These are phyloP conservation scores for Anastatus disparis DNA, from an alignment of 1,140 invertebrate species.

Conservation along the genomic window DNA sequence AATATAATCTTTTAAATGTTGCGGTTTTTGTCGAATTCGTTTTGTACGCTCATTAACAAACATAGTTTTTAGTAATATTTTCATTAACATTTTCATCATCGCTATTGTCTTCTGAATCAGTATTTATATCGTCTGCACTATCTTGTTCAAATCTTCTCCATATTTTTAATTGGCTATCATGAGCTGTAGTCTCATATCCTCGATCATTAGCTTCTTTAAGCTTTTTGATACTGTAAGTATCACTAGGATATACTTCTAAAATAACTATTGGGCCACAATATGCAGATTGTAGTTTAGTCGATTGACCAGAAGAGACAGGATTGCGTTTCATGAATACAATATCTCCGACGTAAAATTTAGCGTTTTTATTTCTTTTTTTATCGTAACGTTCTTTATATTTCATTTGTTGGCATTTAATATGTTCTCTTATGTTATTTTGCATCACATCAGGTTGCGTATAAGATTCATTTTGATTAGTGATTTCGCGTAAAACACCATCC, in stretches of 20 bases:
- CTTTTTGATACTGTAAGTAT: too few relatives aligned
- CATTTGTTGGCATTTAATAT: neutral
- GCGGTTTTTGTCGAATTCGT: too few relatives aligned
- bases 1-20: too few relatives aligned
- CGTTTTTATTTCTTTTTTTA: neutral
- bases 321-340: conserved; percentile 16
- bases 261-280: conserved; percentile 4
- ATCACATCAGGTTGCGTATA: too few relatives aligned
- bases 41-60: too few relatives aligned
- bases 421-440: neutral
- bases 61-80: too few relatives aligned
- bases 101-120: too few relatives aligned
- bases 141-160: too few relatives aligned
- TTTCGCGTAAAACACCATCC: neutral
- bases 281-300: conserved; percentile 15
- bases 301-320: conserved; percentile 13
- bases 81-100: too few relatives aligned
- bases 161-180: conserved; percentile 29
- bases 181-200: too few relatives aligned
- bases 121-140: too few relatives aligned
- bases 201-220: conserved; percentile 37
- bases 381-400: conserved; percentile 9
- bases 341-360: conserved; percentile 13
- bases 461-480: neutral
- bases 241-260: too few relatives aligned